Base-by-base conservation (phyloP, 2,888 invertebrate genomes). In the Chymomyza fuscimana region DNA sequence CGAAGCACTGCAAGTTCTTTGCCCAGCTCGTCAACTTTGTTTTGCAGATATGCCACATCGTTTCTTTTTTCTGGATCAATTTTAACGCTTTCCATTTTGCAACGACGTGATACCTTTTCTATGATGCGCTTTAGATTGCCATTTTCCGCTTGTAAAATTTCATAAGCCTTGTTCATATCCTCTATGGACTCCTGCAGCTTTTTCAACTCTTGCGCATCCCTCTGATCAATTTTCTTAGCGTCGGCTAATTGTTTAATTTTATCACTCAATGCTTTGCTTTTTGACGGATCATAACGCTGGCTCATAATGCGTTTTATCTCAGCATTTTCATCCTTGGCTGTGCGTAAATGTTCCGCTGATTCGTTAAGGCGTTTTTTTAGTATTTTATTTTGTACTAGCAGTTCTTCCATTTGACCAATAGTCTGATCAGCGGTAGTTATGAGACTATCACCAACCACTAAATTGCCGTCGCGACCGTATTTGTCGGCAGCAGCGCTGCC, bases 61-160 rank as follows among this genome's bases (percentile, higher is more conserved):
- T 46, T 80, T 54, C 78, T 86, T 46, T 54, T 77, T 59, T 91
- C 91, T 0, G 86, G 87, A 9, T 88, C 84, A 3, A 79, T 51
- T 16, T 59, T 56, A 12, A 90, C 78, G 40, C 51, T 70, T 2
- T 82, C 79, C 67, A 87, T 71, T 5, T 76, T 70, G 10, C 78
- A 77, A 6, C 88, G 87, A 4, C 65, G 69, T 0, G 86, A 76
- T 16, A 89, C 78, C 58, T 91, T 91, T 15, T 90, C 91, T 40
- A 90, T 76, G 10, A 90, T 70, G 9, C 83, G 76, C 66, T 85
- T 85, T 0, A 90, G 73, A 50, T 85, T 83, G 0, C 70, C 78
- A 77, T 90, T 91, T 71, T 91, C 89, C 9, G 89, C 87, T 62
- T 89, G 81, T 4, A 89, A 63, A n/a, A 88, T 76, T 32, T 90